Conservation (phyloP, 2,113 vertebrate species). For the Ptychochromis oligacanthus region DNA sequence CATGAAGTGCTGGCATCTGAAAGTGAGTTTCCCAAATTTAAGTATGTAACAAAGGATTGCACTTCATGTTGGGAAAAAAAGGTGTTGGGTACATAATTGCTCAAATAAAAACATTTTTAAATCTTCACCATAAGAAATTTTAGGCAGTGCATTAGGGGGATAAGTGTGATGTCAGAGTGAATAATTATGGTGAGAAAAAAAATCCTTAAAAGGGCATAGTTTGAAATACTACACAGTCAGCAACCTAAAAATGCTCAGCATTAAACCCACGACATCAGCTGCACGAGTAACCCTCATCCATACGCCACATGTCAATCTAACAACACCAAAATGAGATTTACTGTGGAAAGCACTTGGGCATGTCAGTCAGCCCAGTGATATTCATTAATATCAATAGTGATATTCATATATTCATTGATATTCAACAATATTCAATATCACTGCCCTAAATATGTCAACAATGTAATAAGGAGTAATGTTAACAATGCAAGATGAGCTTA, state of each 20-base stretch:
- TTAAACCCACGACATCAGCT: background rate
- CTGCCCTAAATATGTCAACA: background rate
- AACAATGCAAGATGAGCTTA: background rate
- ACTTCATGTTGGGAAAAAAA: background rate
- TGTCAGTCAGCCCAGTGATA: background rate
- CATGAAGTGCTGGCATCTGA: too few relatives aligned
- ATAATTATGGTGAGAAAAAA: background rate
- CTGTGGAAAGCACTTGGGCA: background rate
- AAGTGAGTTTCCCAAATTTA: too few relatives aligned
- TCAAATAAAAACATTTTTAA: too few relatives aligned
- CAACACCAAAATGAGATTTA: background rate
- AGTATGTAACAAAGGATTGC: background rate
- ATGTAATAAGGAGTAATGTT: background rate
- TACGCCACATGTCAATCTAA: background rate
- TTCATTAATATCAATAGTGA: background rate
- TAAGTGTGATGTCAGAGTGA: background rate
- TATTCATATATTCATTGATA: too few relatives aligned
- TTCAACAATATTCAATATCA: background rate
- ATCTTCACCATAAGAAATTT: background rate
- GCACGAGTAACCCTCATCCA: background rate
- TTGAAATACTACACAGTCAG: background rate
- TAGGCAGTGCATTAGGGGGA: background rate
- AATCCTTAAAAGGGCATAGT: background rate
- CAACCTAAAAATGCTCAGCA: background rate
- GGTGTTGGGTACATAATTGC: too few relatives aligned